A percentile compares a stretch with the other conserved stretches of the same genome.
Conservation (phyloP, 2,113 vertebrate genomes). For the Bettongia penicillata region DNA sequence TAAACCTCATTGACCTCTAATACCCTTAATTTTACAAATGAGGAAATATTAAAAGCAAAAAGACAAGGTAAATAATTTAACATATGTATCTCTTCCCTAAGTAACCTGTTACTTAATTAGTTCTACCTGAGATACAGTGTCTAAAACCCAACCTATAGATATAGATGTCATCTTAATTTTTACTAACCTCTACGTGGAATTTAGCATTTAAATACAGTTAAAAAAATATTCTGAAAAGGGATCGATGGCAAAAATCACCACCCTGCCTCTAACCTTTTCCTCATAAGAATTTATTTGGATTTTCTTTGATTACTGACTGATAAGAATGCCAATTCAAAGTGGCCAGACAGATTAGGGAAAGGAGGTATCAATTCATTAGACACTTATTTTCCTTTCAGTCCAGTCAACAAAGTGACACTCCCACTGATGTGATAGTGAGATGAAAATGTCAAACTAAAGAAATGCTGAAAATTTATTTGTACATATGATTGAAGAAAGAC, state of each 20-base stretch:
- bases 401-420: not conserved
- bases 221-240: not conserved
- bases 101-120: not conserved
- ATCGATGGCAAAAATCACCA: too few relatives aligned
- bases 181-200: not conserved
- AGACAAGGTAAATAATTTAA: not conserved
- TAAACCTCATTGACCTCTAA: too few relatives aligned
- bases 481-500: too few relatives aligned
- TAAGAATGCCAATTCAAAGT: not conserved
- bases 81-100: not conserved
- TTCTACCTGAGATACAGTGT: not conserved
- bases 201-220: not conserved
- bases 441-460: not conserved
- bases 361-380: not conserved
- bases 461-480: not conserved
- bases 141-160: not conserved
- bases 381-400: not conserved
- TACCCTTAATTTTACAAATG: not conserved
- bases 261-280: not conserved
- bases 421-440: not conserved
- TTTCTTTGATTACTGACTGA: too few relatives aligned
- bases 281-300: not conserved
- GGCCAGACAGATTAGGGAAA: not conserved
- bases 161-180: not conserved
- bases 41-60: not conserved